Base-by-base conservation (phyloP, 2,888 invertebrate genomes). In the Palloptera scutellata region DNA sequence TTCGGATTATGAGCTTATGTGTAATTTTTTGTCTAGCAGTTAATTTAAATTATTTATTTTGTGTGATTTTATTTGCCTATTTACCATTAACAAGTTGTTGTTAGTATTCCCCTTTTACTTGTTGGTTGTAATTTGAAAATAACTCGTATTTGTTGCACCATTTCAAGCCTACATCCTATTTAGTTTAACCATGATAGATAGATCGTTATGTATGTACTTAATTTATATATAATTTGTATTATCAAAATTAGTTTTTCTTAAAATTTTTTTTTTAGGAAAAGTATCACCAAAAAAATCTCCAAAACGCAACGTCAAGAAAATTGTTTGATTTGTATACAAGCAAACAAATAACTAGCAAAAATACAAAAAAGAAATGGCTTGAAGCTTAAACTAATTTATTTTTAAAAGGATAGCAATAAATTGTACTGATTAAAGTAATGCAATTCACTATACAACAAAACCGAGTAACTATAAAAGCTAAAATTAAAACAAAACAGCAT, bases 241-340 rank as follows among this genome's bases (percentile, higher is more conserved):
- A 30, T 30, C 30, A 30, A 30, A 30, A 30, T 30, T 30, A 4
- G 6, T 70, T 64, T 68, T 61, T 45, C 70, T 71, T 72, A 61
- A n/a, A n/a, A 72, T 74, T 70, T 69, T 73, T 76, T 73, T 76
- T 75, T 73, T 76, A 78, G 77, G 77, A 70, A 76, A 77, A 71
- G 64, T 71, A 73, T 77, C 79, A 71, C 78, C 79, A 74, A 78
- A 78, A 77, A 77, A 73, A 69, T 76, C 76, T 72, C 77, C 77
- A 75, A 81, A 76, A 77, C 71, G 68, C 67, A 67, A 72, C 69
- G 69, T 69, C 67, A 73, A 73, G 71, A 76, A 74, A 71, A 72
- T 72, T 74, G 73, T 74, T 69, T 74, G 74, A 71, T 68, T 66
- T 51, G 58, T 64, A 68, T 53, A 59, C n/a, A 66, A 55, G 42